Evolutionary conservation across 53 echinoderm and acorn worm species (phyloP).

Genomic region (Astropecten irregularis): DNA sequence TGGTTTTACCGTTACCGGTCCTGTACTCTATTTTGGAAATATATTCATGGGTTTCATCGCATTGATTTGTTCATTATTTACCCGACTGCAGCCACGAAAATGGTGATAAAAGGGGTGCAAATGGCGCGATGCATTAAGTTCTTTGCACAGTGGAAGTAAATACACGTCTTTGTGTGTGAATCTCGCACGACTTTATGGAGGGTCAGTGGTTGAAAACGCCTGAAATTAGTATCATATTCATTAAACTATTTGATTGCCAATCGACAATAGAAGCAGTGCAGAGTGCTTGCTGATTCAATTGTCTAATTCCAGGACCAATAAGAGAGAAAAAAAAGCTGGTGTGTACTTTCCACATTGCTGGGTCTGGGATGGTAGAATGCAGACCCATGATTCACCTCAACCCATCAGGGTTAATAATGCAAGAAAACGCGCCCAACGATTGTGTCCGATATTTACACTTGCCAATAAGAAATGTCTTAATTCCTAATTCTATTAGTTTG

Average conservation of each 20-base stretch:
- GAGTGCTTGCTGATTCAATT: not conserved
- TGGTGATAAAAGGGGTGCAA: too few species aligned
- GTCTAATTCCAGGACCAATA: not conserved
- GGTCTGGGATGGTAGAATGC: not conserved
- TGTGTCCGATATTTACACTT: slow-evolving; percentile 43
- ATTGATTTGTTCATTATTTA: too few species aligned
- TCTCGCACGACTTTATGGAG: too few species aligned
- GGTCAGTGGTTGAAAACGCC: too few species aligned
- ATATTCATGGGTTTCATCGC: too few species aligned
- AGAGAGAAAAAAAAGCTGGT: not conserved
- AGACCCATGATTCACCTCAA: not conserved
- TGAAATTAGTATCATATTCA: slow-evolving; percentile 27
- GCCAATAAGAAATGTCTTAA: slow-evolving; percentile 54
- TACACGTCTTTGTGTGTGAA: too few species aligned
- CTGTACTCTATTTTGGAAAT: too few species aligned
- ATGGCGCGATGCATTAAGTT: too few species aligned
- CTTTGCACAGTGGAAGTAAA: too few species aligned
- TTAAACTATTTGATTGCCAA: slow-evolving; percentile 12
- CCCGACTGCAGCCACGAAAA: too few species aligned
- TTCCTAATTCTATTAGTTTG: slow-evolving; percentile 47
- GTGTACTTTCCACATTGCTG: slow-evolving; percentile 22
- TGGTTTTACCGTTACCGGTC: too few species aligned
- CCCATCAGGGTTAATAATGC: not conserved
- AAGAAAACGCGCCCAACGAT: slow-evolving; percentile 14
- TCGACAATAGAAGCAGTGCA: slow-evolving; percentile 14